Percentiles rank a stretch among this genome's conserved stretches.
phyloP scores from a whole-genome alignment of 2,797 vertebrate species.

The Takifugu rubripes region DNA sequence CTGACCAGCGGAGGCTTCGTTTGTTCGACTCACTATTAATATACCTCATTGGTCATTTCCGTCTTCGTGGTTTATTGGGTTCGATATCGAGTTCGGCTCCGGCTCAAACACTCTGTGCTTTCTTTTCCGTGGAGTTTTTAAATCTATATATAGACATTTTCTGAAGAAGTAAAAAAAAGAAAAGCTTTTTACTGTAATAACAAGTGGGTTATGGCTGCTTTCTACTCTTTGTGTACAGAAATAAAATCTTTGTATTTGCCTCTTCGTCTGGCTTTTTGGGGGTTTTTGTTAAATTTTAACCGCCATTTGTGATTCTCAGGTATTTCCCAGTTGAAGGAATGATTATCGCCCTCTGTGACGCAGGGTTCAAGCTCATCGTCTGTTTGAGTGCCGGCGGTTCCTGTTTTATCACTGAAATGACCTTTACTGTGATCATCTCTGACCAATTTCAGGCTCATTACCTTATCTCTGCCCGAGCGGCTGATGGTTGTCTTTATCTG shows the following conservation, averaged over 20 bases:
- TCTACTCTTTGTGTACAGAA: conserved; percentile 83
- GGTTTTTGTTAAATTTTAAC: conserved; percentile 28
- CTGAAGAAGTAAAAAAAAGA: conserved; percentile 49
- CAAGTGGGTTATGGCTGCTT: conserved; percentile 75
- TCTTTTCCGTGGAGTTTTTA: conserved; percentile 68
- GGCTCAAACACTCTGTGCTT: conserved; percentile 52
- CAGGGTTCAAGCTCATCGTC: not conserved
- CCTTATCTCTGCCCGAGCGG: conserved; percentile 45
- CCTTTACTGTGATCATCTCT: conserved; percentile 47
- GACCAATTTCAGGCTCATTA: conserved; percentile 39
- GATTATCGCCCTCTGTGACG: conserved; percentile 1
- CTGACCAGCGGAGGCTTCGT: conserved; percentile 26
- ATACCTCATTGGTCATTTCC: conserved; percentile 62
- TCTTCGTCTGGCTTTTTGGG: conserved; percentile 28
- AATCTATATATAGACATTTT: conserved; percentile 64
- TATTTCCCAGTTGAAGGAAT: not conserved
- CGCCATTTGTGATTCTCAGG: conserved; percentile 8
- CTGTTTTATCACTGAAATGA: conserved; percentile 47
- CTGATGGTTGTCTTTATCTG: conserved; percentile 53
- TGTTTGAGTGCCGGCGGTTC: conserved; percentile 34
- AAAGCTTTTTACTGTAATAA: conserved; percentile 76
- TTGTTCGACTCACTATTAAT: conserved; percentile 48
- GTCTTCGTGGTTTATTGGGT: conserved; percentile 41
- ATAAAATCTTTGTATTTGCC: conserved; percentile 89
- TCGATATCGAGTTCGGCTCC: conserved; percentile 42